phyloP scores from a whole-genome alignment of 2,113 vertebrate species.

The Neogale vison region DNA sequence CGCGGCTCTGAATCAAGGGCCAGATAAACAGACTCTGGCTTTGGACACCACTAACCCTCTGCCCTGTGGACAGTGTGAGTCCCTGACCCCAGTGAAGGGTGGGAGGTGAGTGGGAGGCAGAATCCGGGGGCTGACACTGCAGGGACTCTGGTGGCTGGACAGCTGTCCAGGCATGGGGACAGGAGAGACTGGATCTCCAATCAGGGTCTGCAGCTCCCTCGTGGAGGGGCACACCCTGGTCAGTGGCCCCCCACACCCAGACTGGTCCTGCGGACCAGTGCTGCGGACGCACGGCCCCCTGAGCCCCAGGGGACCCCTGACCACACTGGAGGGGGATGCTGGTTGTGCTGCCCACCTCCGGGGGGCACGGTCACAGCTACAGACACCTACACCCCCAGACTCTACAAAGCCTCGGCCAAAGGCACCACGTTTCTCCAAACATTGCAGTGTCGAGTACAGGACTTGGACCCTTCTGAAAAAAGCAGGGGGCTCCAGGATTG shows the following conservation, averaged over 20 bases:
- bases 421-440: not conserved
- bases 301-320: not conserved
- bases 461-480: not conserved
- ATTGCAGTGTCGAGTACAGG: rapidly evolving
- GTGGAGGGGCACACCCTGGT: not conserved
- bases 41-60: not conserved
- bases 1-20: not conserved
- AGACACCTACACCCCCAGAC: not conserved
- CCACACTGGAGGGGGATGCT: not conserved
- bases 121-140: rapidly evolving
- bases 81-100: rapidly evolving
- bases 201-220: not conserved
- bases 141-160: too few species aligned
- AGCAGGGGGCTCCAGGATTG: not conserved
- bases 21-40: rapidly evolving
- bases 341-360: not conserved
- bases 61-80: rapidly evolving
- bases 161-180: too few species aligned
- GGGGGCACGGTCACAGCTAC: not conserved
- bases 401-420: not conserved
- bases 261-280: rapidly evolving
- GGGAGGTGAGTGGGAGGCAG: rapidly evolving
- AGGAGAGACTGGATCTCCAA: not conserved
- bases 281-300: rapidly evolving
- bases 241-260: too few species aligned